Percentiles rank a stretch among this genome's conserved stretches.
Evolutionary conservation across 2,113 vertebrate species (phyloP).

Genomic region (Myxocyprinus asiaticus): DNA sequence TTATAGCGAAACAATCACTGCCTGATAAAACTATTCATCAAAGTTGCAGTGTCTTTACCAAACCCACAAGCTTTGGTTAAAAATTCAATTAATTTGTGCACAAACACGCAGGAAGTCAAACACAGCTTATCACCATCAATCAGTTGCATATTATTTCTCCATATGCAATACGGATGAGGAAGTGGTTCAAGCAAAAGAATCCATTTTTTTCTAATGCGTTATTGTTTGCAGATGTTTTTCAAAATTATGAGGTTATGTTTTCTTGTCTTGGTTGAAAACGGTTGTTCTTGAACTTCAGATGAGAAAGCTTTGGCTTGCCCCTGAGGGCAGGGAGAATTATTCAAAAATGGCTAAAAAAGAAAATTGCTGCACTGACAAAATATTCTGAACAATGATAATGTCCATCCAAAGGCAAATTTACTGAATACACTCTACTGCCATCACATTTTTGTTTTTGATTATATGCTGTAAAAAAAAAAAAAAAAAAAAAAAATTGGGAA

Average conservation of each 20-base stretch:
- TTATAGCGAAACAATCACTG: neutral
- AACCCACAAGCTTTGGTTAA: constrained; percentile 31
- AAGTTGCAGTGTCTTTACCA: neutral
- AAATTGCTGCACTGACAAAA: neutral
- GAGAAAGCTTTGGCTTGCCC: constrained; percentile 22
- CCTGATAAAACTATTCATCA: neutral
- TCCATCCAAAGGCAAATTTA: constrained; percentile 25
- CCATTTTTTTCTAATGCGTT: constrained; percentile 18
- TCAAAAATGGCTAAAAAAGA: constrained; percentile 12
- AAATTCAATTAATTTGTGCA: neutral
- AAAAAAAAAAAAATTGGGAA: neutral
- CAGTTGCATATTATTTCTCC: constrained; percentile 40
- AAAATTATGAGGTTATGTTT: constrained; percentile 46
- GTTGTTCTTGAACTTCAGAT: constrained; percentile 48
- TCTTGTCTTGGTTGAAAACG: constrained; percentile 26
- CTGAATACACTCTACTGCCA: neutral
- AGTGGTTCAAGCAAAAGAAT: constrained; percentile 34
- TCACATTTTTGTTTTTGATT: constrained; percentile 14
- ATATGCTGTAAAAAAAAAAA: neutral
- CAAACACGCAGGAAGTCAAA: constrained; percentile 37
- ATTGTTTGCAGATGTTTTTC: constrained; percentile 56
- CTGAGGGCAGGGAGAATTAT: constrained; percentile 34
- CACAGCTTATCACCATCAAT: constrained; percentile 41
- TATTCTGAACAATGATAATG: neutral
- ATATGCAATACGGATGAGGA: constrained; percentile 32